Percentiles rank a stretch among this genome's conserved stretches.
Evolutionary conservation across 2,113 vertebrate species (phyloP).

Genomic region (Sylvia atricapilla): DNA sequence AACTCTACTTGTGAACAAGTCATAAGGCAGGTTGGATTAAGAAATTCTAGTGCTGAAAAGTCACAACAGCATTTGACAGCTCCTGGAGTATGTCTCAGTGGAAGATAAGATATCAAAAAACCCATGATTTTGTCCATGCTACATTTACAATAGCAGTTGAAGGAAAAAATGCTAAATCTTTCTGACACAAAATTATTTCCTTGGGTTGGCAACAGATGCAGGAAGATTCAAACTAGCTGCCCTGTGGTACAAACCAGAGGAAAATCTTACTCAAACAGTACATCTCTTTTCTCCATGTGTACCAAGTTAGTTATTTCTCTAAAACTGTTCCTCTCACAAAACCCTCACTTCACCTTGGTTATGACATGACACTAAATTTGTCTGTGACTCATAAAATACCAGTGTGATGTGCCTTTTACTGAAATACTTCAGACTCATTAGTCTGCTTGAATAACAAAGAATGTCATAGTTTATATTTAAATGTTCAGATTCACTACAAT

Average conservation of each 20-base stretch:
- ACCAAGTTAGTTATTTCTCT: background rate
- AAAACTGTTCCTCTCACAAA: background rate
- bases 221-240: background rate
- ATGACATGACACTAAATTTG: background rate
- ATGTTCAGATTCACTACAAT: background rate
- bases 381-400: constrained; percentile 32
- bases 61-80: background rate
- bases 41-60: background rate
- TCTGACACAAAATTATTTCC: background rate
- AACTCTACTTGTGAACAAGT: background rate
- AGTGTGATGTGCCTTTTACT: constrained; percentile 11
- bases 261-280: background rate
- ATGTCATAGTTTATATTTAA: constrained; percentile 10
- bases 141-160: background rate
- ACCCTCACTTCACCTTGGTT: background rate
- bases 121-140: background rate
- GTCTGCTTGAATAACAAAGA: constrained; percentile 40
- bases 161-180: background rate
- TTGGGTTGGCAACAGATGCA: background rate
- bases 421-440: constrained; percentile 40
- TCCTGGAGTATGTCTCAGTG: background rate
- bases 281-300: background rate
- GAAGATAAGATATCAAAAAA: background rate
- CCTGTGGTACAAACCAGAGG: background rate
- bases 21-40: background rate